Evolutionary conservation across 2,797 vertebrate genomes (phyloP).

Genomic region (Pipistrellus nathusii): DNA sequence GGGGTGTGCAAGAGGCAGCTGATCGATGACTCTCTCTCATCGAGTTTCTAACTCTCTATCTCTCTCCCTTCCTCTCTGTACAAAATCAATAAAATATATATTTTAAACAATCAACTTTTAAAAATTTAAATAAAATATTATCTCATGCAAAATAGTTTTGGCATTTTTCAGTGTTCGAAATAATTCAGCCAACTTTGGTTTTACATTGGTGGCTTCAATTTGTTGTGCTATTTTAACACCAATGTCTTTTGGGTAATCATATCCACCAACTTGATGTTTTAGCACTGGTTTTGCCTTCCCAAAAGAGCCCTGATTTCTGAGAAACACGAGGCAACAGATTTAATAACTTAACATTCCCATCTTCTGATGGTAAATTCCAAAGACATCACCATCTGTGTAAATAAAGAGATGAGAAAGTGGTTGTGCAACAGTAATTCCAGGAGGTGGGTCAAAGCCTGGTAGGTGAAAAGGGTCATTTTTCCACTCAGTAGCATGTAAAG

Average conservation of each 20-base stretch:
- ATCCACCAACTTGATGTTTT: not conserved
- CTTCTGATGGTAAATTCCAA: not conserved
- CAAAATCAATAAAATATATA: too few relatives aligned
- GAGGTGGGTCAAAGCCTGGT: not conserved
- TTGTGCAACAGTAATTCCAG: not conserved
- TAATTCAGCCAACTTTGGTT: not conserved
- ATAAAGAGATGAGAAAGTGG: not conserved
- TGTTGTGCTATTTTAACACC: not conserved
- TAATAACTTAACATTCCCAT: not conserved
- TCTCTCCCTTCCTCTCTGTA: too few relatives aligned
- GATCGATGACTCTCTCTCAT: too few relatives aligned
- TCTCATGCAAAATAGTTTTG: not conserved
- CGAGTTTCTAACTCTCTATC: too few relatives aligned
- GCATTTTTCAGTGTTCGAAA: not conserved
- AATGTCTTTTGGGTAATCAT: not conserved
- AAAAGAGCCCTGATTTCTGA: not conserved
- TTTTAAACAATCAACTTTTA: not conserved
- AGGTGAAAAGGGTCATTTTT: not conserved
- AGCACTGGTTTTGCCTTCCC: not conserved
- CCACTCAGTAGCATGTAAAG: not conserved
- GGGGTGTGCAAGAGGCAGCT: too few relatives aligned
- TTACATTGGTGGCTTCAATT: not conserved
- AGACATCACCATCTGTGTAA: not conserved
- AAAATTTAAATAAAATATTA: not conserved
- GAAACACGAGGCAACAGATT: not conserved